A percentile compares a stretch with the other conserved stretches of the same genome.
phyloP scores from a whole-genome alignment of 2,797 vertebrate species.

The Scolopax bukidnonensis region DNA sequence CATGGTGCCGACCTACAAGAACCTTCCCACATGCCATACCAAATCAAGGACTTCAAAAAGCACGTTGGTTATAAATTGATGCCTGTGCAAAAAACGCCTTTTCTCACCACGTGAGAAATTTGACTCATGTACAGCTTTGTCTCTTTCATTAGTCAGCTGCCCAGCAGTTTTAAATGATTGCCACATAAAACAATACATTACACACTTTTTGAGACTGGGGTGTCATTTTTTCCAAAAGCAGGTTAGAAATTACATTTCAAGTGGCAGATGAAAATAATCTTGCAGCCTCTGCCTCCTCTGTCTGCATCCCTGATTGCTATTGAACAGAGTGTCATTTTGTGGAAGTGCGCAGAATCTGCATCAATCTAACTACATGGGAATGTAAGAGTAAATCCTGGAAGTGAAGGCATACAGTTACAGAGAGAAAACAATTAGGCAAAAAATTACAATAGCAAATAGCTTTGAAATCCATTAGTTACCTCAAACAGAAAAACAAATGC shows the following conservation, averaged over 20 bases:
- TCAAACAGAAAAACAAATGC: slow-evolving; percentile 35
- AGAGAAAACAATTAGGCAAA: slow-evolving; percentile 55
- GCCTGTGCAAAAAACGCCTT: neutral
- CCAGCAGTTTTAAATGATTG: slow-evolving; percentile 11
- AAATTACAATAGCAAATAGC: slow-evolving; percentile 41
- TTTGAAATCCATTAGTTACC: slow-evolving; percentile 58
- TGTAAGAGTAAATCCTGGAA: slow-evolving; percentile 38
- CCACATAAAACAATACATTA: slow-evolving; percentile 1
- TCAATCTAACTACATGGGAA: slow-evolving; percentile 5
- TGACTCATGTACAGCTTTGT: neutral
- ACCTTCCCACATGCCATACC: neutral
- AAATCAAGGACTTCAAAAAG: neutral
- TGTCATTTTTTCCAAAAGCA: slow-evolving; percentile 8
- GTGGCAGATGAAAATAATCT: slow-evolving; percentile 6
- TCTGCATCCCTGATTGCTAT: slow-evolving; percentile 5
- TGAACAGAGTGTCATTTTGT: slow-evolving; percentile 13
- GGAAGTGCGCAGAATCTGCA: slow-evolving; percentile 10
- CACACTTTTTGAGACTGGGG: neutral
- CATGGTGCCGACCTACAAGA: neutral
- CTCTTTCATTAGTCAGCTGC: slow-evolving; percentile 12
- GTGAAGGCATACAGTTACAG: slow-evolving; percentile 34
- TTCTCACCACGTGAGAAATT: neutral
- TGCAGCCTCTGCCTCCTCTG: neutral
- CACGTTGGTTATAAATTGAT: neutral
- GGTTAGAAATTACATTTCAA: slow-evolving; percentile 29